Evolutionary conservation across 2,888 invertebrate species (phyloP).

Genomic region (Heterodera filipjevi): DNA sequence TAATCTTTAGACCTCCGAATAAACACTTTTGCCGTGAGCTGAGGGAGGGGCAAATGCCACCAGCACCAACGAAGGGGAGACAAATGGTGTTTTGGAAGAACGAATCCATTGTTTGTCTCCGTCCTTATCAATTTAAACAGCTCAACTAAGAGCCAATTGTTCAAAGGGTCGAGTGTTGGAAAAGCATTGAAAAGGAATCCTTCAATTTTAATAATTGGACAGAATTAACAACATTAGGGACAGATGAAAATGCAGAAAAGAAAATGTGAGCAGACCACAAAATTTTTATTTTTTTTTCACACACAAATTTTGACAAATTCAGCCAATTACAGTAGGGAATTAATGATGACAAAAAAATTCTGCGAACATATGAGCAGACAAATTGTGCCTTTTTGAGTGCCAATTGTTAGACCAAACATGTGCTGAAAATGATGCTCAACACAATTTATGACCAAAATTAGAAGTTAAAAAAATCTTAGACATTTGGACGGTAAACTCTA

Average conservation of each 20-base stretch:
- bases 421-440: neutral
- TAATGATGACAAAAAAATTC: neutral
- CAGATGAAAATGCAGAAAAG: neutral
- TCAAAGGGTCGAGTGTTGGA: neutral
- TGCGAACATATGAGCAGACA: neutral
- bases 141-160: neutral
- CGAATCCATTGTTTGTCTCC: neutral
- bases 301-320: too few species aligned
- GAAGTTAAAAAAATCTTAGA: too few species aligned
- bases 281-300: too few species aligned
- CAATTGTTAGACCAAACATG: neutral
- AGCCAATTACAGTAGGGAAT: neutral
- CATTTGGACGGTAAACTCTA: too few species aligned
- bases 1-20: neutral
- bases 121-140: neutral
- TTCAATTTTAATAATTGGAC: slow-evolving; percentile 4
- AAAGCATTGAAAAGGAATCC: neutral
- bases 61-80: neutral
- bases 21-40: neutral
- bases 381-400: neutral
- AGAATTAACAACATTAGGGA: neutral
- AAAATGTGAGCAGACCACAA: neutral
- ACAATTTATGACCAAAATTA: too few species aligned
- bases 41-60: neutral
- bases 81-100: neutral